Percentiles rank a stretch among this genome's conserved stretches.
Conservation (phyloP, 2,113 vertebrate species). For the Rousettus leschenaultii region DNA sequence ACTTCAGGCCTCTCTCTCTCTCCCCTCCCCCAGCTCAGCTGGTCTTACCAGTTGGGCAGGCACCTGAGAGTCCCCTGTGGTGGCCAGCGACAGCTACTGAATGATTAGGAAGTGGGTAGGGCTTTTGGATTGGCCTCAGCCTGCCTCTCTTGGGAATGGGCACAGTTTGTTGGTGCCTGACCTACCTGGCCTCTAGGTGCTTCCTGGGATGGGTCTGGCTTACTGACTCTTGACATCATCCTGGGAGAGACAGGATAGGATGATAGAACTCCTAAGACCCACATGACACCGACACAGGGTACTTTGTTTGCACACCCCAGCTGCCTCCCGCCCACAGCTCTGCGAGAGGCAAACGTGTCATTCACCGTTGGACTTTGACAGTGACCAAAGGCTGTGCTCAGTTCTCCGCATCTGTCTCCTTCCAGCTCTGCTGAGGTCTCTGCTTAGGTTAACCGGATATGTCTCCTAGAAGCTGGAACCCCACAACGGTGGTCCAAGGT, state of each 20-base stretch:
- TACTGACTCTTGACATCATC: background rate
- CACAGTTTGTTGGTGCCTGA: background rate
- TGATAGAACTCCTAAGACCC: background rate
- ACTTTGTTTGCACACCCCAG: background rate
- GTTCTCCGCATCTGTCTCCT: background rate
- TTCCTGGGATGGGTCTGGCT: background rate
- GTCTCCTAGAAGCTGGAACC: background rate
- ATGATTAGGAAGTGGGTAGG: background rate
- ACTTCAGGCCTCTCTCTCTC: background rate
- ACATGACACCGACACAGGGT: background rate
- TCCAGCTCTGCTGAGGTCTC: background rate
- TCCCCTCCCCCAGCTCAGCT: background rate
- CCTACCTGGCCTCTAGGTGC: background rate
- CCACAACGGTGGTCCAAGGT: background rate
- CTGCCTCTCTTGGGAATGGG: background rate
- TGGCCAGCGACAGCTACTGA: background rate
- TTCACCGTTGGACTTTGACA: constrained; percentile 40
- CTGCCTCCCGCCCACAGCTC: background rate
- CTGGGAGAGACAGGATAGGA: background rate
- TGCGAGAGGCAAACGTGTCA: background rate
- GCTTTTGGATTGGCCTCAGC: background rate
- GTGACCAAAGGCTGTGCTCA: background rate
- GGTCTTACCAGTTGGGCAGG: background rate
- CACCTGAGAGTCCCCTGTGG: background rate
- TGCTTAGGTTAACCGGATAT: background rate